phyloP scores from a whole-genome alignment of 2,888 invertebrate species.

The Ceratothoa steindachneri region DNA sequence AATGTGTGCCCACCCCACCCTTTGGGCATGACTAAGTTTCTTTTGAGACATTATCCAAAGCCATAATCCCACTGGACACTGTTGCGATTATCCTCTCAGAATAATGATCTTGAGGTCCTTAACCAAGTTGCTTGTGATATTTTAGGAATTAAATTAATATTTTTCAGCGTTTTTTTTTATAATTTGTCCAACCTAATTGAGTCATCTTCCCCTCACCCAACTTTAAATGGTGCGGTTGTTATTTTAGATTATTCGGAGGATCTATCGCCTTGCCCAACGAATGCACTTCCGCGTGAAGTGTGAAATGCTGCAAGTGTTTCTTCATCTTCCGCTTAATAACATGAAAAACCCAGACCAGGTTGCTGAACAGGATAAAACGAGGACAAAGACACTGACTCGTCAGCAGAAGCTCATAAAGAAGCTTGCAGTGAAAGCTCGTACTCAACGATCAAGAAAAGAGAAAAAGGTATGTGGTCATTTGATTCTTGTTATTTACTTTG shows the following conservation, averaged over 20 bases:
- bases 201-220: too few species aligned
- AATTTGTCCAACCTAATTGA: too few species aligned
- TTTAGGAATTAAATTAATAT: background rate
- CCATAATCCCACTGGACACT: too few species aligned
- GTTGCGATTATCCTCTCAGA: too few species aligned
- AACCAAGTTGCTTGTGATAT: too few species aligned
- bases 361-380: slow-evolving; percentile 3
- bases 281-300: slow-evolving; percentile 28
- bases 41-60: too few species aligned
- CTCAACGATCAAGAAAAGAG: slow-evolving; percentile 30
- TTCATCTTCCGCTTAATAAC: slow-evolving; percentile 21
- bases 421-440: slow-evolving; percentile 14
- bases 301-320: slow-evolving; percentile 21
- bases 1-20: too few species aligned
- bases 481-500: background rate
- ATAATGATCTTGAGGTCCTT: too few species aligned
- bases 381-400: slow-evolving; percentile 7
- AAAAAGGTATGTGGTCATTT: slow-evolving; percentile 18
- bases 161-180: background rate
- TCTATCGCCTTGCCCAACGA: background rate
- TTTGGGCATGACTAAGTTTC: too few species aligned
- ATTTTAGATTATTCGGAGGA: background rate
- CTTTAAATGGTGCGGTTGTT: background rate
- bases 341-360: slow-evolving; percentile 8
- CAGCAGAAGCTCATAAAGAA: slow-evolving; percentile 24